phyloP scores from a whole-genome alignment of 2,797 vertebrate species.

The Chelon auratus region DNA sequence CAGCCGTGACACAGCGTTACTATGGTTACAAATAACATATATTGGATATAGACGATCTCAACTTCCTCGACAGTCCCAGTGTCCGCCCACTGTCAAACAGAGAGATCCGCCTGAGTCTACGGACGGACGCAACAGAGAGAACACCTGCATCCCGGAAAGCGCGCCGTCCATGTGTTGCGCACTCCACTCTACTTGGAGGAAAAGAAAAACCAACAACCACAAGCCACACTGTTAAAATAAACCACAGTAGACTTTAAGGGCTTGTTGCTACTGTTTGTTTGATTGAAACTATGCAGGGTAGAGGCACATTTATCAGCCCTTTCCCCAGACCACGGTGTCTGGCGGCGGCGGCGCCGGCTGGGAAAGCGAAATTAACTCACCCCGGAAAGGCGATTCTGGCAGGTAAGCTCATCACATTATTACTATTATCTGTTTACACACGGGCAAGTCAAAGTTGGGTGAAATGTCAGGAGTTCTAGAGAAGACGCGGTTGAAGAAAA shows the following conservation, averaged over 20 bases:
- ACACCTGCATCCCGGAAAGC: conserved; percentile 48
- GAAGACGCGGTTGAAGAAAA: neutral
- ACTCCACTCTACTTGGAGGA: conserved; percentile 10
- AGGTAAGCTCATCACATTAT: conserved; percentile 79
- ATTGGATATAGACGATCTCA: conserved; percentile 30
- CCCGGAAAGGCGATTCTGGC: conserved; percentile 96
- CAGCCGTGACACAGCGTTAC: conserved; percentile 37
- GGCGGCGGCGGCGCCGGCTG: conserved; percentile 87
- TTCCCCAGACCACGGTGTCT: conserved; percentile 79
- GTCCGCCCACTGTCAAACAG: conserved; percentile 58
- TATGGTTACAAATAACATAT: conserved; percentile 61
- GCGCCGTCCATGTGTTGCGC: conserved; percentile 54
- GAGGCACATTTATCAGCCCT: conserved; percentile 55
- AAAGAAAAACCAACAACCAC: neutral
- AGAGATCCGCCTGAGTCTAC: conserved; percentile 28
- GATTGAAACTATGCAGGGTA: conserved; percentile 74
- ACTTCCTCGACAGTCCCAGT: conserved; percentile 54
- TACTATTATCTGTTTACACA: neutral
- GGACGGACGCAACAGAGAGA: conserved; percentile 32
- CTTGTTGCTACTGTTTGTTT: neutral
- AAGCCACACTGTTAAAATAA: neutral
- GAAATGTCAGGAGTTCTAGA: neutral
- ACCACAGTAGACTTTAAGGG: neutral
- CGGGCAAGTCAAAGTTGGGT: neutral
- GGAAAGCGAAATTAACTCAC: conserved; percentile 92